These are phyloP conservation scores for Helleia helle DNA, from an alignment of 2,888 invertebrate genomes.

Conservation along the genomic window DNA sequence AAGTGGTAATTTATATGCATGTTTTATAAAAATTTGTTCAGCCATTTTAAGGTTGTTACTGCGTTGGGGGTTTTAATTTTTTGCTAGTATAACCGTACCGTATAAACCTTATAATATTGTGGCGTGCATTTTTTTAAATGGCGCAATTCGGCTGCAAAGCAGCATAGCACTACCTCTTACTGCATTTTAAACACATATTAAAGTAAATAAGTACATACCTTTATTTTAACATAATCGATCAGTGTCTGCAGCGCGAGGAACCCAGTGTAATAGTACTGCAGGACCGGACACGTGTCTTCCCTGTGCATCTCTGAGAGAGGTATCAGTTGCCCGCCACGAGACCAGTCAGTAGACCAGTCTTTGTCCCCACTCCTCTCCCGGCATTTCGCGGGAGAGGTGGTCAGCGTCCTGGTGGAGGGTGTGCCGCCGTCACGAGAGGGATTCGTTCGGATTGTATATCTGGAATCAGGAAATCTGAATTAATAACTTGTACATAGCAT, in stretches of 20 bases:
- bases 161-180: too few species aligned
- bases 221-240: slow-evolving; percentile 82
- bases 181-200: too few species aligned
- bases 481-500: too few species aligned
- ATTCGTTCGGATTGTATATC: slow-evolving; percentile 83
- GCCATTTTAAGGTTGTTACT: too few species aligned
- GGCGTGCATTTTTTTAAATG: too few species aligned
- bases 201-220: slow-evolving; percentile 72
- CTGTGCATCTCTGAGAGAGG: slow-evolving; percentile 75
- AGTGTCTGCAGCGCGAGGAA: slow-evolving; percentile 82
- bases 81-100: too few species aligned
- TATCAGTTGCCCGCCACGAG: slow-evolving; percentile 59
- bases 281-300: slow-evolving; percentile 82
- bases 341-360: slow-evolving; percentile 76
- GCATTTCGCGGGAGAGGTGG: slow-evolving; percentile 79
- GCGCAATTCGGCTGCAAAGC: too few species aligned
- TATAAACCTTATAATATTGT: too few species aligned
- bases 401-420: slow-evolving; percentile 77
- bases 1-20: too few species aligned
- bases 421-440: slow-evolving; percentile 76
- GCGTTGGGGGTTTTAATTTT: too few species aligned
- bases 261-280: slow-evolving; percentile 84
- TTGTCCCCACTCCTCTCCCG: slow-evolving; percentile 73
- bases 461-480: too few species aligned
- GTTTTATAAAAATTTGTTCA: too few species aligned